Base-by-base conservation (phyloP, 2,888 invertebrate species). In the Scaeva pyrastri region DNA sequence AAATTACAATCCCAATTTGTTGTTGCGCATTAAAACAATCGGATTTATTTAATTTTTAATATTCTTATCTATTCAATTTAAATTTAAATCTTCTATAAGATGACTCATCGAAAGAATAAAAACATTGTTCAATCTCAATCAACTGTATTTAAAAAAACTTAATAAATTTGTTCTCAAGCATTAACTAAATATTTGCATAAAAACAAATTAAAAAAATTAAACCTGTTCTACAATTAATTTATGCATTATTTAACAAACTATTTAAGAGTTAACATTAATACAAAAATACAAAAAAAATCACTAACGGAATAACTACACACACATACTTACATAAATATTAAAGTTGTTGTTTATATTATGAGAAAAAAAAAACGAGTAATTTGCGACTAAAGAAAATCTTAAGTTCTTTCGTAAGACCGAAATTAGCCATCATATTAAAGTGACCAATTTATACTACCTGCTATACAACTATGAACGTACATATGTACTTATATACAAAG, bases 371-470 rank as follows among this genome's bases (percentile, higher is more conserved):
- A 31, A 52, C 52, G 0, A 41, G 19, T 64, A 31, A 64, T 66
- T 66, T 48, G 64, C 19, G 7, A 7, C 48, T 48, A 14, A 31
- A 64, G 12, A 62, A 43, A 31, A 45, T 64, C 16, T 60, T 39
- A 10, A 21, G 19, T 68, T 83, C 77, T 73, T 66, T 73, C 74
- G 68, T 62, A 74, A 77, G 14, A 45, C 48, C 12, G 23, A 52
- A 72, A 72, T 68, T 62, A 70, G 11, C 23, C 62, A 78, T 74
- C 62, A 74, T 31, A 31, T 19, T 50, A 58, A 41, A 81, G 31
- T 58, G 71, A 31, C 45, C 81, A 64, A 43, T 62, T 48, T 36
- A 48, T 31, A 31, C 31, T 31, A 31, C 8, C 5, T 31, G 5
- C 6, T 31, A 31, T n/a, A n/a, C n/a, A n/a, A 1, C 31, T 31